Base-by-base conservation (phyloP, 2,797 vertebrate species). In the Lacerta bilineata region DNA sequence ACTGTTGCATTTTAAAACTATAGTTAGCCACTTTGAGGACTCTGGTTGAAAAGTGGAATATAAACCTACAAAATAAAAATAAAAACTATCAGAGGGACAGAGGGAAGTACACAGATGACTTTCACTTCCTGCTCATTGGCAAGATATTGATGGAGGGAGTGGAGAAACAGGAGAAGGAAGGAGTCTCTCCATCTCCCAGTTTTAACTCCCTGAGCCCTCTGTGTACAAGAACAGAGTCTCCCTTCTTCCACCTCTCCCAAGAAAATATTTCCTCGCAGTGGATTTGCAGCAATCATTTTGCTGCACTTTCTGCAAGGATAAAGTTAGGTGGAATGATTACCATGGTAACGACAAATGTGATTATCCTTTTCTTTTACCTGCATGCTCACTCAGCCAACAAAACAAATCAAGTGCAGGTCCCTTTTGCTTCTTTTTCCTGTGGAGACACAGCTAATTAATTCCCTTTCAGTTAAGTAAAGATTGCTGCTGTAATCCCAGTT, bases 291-390 rank as follows among this genome's bases (percentile, higher is more conserved):
- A 15, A 3, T 41, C 25, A 29, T 79, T 79, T 59, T 68, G 3
- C 46, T 92, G 1, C 78, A 68, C 81, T 91, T 93, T 91, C n/a
- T 71, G 2, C 81, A 87, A 87, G 89, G 3, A n/a, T 80, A 86
- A 71, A 83, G 80, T 55, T 91, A 79, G 86, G 83, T 78, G n/a
- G 84, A 92, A 87, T 79, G 83, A 81, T 92, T 90, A 13, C 50
- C 1, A 87, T n/a, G 83, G 11, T 87, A 90, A 88, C 88, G 78
- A 27, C 74, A 82, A 46, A 64, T 88, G 4, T 81, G 84, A 83
- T 79, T 0, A 27, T 66, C 46, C 25, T 29, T 84, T 75, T 66
- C 3, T 71, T 88, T 88, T 85, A 50, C 75, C 9, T 88, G 41
- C 74, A 1, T 81, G 29, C 55, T 88, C 79, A 90, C 81, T 77